These are phyloP conservation scores for Todiramphus saurophagus DNA, from an alignment of 2,113 vertebrate genomes.

Conservation along the genomic window DNA sequence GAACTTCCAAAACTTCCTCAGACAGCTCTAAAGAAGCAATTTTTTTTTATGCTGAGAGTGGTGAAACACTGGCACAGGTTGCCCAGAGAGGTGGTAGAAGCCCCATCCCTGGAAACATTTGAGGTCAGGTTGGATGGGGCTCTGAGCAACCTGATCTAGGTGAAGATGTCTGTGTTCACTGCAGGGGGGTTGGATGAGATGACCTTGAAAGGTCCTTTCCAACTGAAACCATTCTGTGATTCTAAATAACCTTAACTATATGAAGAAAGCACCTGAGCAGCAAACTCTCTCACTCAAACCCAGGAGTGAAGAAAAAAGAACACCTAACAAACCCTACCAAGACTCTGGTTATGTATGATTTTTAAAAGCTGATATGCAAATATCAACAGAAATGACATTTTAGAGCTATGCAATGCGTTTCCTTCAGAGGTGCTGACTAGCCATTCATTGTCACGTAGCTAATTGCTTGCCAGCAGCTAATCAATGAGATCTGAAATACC, in stretches of 20 bases:
- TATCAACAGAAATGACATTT: neutral
- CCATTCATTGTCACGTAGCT: neutral
- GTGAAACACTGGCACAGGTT: neutral
- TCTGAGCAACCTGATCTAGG: neutral
- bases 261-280: accelerated
- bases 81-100: neutral
- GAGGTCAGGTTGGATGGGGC: neutral
- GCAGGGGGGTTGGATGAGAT: neutral
- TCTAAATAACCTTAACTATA: neutral
- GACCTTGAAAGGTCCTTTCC: neutral
- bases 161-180: neutral
- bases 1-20: neutral
- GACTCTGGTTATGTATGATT: neutral
- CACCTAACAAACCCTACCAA: neutral
- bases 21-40: neutral
- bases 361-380: neutral
- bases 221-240: neutral
- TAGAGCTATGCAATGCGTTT: neutral
- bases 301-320: neutral
- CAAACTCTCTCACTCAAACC: neutral
- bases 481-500: neutral
- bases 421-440: neutral
- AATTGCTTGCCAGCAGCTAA: neutral
- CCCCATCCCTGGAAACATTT: neutral
- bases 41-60: neutral